Evolutionary conservation across 2,797 vertebrate species (phyloP).

Genomic region (Xiphorhynchus erythropygius): DNA sequence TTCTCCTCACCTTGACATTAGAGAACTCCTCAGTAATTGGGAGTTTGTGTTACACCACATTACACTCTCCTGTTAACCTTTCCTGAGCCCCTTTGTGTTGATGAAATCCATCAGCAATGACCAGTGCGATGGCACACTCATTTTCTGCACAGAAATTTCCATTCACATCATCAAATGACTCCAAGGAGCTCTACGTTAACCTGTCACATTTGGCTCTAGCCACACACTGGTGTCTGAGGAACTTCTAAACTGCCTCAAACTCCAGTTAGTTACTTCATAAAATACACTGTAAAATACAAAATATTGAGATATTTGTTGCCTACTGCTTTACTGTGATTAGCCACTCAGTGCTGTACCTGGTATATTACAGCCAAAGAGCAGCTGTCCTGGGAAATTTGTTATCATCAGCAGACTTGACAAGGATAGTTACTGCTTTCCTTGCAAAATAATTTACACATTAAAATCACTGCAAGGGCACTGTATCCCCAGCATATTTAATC

Average conservation of each 20-base stretch:
- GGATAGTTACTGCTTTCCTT: background rate
- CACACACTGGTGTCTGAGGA: background rate
- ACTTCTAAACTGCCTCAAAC: background rate
- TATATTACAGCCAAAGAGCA: background rate
- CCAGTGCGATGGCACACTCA: background rate
- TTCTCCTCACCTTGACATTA: conserved; percentile 41
- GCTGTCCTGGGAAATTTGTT: background rate
- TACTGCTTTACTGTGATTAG: background rate
- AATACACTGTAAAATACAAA: background rate
- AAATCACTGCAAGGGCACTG: background rate
- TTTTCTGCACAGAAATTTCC: background rate
- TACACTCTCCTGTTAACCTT: conserved; percentile 66
- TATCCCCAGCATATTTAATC: background rate
- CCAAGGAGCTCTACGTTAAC: background rate
- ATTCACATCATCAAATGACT: background rate
- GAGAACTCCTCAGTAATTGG: conserved; percentile 17
- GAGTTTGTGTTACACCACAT: conserved; percentile 61
- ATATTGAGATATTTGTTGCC: background rate
- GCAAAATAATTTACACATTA: background rate
- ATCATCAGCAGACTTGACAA: background rate
- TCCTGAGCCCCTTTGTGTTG: conserved; percentile 18
- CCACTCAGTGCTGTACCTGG: background rate
- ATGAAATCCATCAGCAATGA: conserved; percentile 54
- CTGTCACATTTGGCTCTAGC: background rate
- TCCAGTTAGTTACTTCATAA: background rate